Conservation (phyloP, 2,888 invertebrate species). For the Agonum fuliginosum region DNA sequence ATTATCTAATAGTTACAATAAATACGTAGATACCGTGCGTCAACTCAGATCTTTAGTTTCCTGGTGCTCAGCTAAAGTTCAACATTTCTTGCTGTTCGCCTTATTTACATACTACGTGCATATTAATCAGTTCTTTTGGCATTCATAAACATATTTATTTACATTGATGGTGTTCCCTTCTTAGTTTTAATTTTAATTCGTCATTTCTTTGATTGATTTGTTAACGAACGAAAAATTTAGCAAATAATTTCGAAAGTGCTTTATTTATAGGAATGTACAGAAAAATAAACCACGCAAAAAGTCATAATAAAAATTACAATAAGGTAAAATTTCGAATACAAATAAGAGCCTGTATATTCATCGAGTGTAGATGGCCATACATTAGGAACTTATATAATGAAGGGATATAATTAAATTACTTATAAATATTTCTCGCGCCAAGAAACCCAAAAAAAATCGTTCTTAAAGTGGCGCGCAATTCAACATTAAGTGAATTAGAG, state of each 20-base stretch:
- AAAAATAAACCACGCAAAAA: background rate
- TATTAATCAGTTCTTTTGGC: constrained; percentile 37
- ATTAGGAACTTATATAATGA: constrained; percentile 26
- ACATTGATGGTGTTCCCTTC: constrained; percentile 29
- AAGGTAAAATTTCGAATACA: constrained; percentile 10
- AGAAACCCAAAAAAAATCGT: background rate
- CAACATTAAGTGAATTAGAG: constrained; percentile 46
- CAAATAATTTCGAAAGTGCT: background rate
- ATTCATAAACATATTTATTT: background rate
- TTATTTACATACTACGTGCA: constrained; percentile 16
- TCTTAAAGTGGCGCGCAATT: background rate
- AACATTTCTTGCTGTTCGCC: constrained; percentile 44
- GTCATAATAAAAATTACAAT: background rate
- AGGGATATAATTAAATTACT: background rate
- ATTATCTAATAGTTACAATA: too few relatives aligned
- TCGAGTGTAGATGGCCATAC: constrained; percentile 16
- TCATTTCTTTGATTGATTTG: too few relatives aligned
- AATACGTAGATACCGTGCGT: too few relatives aligned
- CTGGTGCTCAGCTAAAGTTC: background rate
- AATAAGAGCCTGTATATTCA: background rate
- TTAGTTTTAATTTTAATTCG: background rate
- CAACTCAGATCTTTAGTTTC: too few relatives aligned
- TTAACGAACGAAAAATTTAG: too few relatives aligned
- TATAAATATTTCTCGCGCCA: too few relatives aligned
- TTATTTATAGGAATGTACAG: background rate